These are phyloP conservation scores for Aquatica leii DNA, from an alignment of 2,888 invertebrate species.

Conservation along the genomic window DNA sequence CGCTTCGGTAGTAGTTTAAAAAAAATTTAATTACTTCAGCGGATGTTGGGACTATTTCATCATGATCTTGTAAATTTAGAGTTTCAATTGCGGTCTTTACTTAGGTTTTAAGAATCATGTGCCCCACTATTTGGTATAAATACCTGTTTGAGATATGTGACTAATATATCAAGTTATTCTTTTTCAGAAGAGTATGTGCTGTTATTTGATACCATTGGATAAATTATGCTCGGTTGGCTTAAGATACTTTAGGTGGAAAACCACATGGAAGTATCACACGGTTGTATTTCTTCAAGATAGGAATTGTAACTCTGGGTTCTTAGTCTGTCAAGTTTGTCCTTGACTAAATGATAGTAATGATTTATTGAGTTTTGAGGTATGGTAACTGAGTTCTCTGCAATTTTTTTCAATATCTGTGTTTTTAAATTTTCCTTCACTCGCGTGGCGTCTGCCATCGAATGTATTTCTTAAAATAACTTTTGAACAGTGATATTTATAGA, in stretches of 20 bases:
- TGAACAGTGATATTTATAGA: too few relatives aligned
- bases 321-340: constrained; percentile 1
- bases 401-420: neutral
- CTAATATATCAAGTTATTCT: neutral
- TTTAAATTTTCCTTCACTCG: neutral
- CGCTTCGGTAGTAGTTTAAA: too few relatives aligned
- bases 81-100: too few relatives aligned
- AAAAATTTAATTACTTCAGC: too few relatives aligned
- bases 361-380: neutral
- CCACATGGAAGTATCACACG: constrained; percentile 9
- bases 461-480: too few relatives aligned
- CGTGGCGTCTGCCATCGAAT: too few relatives aligned
- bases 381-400: too few relatives aligned
- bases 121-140: neutral
- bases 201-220: too few relatives aligned
- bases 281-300: too few relatives aligned
- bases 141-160: neutral
- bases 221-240: constrained; percentile 7
- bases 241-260: neutral
- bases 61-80: neutral
- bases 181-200: too few relatives aligned
- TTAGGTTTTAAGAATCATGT: neutral
- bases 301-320: neutral
- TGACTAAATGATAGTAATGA: too few relatives aligned
- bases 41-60: neutral